Base-by-base conservation (phyloP, 1,140 invertebrate genomes). In the Lutraria rhynchaena region DNA sequence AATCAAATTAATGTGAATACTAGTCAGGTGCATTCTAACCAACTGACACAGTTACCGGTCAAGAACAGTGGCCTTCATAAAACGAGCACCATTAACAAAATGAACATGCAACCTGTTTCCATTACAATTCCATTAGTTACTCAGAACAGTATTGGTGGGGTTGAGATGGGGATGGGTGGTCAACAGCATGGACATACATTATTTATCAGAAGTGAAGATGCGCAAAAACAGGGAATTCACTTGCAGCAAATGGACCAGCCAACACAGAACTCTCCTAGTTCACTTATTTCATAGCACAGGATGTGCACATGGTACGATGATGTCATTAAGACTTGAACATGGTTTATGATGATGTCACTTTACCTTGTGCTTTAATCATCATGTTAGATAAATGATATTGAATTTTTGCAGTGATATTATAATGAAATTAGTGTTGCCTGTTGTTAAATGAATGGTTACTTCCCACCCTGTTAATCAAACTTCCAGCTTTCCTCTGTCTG, bases 101-200 rank as follows among this genome's bases (percentile, higher is more conserved):
- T 89, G 22, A 86, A 86, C 15, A 77, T 90, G 70, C 87, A 87
- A 58, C 87, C 87, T 17, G 84, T 89, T 44, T 89, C 88, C 0
- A 58, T 90, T 22, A 90, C 86, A n/a, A 86, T 90, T 75, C 88
- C 88, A 3, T 70, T 90, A 33, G 76, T 87, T 5, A 85, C 58
- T 17, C 85, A 81, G 27, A 61, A 84, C 24, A 86, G 83, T 29
- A 63, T 89, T 0, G 83, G 80, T 46, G 78, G 82, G 0, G 74
- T 85, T 11, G 76, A 76, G 9, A 81, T 78, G 37, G 81, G 82
- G 7, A 65, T 87, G n/a, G 80, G 76, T 7, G 65, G 82, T 41
- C 83, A 80, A 31, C 84, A 82, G 57, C 82, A 53, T 49, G 83
- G 83, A 24, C 87, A 84, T 37, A 87, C 88, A 13, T 71, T 89